Base-by-base conservation (phyloP, 2,113 vertebrate genomes). In the Oenanthe oenanthe region DNA sequence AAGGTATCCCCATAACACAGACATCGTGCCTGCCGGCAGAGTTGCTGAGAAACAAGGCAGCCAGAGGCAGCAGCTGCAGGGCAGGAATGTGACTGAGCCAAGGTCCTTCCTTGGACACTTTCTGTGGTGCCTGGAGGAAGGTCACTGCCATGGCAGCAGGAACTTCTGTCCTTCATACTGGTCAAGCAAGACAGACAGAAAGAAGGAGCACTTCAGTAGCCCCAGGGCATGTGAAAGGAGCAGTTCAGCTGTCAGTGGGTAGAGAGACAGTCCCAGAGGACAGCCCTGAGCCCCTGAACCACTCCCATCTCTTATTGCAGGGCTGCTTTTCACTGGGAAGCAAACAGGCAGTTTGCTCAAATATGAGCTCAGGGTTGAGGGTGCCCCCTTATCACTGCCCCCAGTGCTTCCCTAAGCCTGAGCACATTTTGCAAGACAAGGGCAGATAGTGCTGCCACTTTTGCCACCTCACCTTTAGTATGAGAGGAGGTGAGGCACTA, bases 301-400 rank as follows among this genome's bases (percentile, higher is more conserved):
- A 2, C n/a, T 67, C 17, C 3, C 45, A 24, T 58, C 70, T 58
- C 32, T 1, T 25, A 31, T 18, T 36, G 28, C 48, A 25, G 38
- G 48, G 21, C 1, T 10, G 8, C 25, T 51, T 62, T 29, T 24
- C 51, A 7, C 56, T 4, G 31, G 45, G 57, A 31, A 81, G 25
- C 20, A 38, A 72, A 50, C 25, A 45, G 62, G 38, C 22, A 51
- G 32, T 36, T 36, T 36, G 16, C 5, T 56, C 43, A 36, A 50
- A 54, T 12, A 18, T 2, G 2, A 66, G 17, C 40, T 47, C 1
- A 0, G 45, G 25, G 29, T 16, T 2, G 0, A 16, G n/a, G 10
- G 20, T 42, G 8, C 3, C 13, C 76, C 36, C 17, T 7, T 20
- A 6, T 67, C 14, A 1, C 32, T 34, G 8, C 8, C 68, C 24